Conservation (phyloP, 2,797 vertebrate species). For the Ataeniobius toweri region DNA sequence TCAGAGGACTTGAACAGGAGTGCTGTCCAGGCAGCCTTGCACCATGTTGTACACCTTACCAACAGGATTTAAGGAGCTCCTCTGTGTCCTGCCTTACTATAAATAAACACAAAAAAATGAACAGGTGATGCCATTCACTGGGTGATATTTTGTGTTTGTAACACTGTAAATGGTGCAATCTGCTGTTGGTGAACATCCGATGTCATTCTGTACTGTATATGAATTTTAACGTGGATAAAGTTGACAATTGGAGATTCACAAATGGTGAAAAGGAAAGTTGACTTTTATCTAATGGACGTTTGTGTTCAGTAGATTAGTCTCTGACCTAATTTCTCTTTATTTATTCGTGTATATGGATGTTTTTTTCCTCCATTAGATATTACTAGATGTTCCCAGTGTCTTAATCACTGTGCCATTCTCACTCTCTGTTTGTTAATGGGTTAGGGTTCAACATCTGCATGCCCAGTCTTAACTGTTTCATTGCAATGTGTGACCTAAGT, state of each 20-base stretch:
- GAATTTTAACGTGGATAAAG: slow-evolving; percentile 48
- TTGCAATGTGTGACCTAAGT: slow-evolving; percentile 72
- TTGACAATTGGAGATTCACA: slow-evolving; percentile 8
- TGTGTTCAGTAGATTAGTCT: slow-evolving; percentile 69
- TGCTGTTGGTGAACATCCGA: slow-evolving; percentile 70
- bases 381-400: slow-evolving; percentile 77
- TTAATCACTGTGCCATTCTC: slow-evolving; percentile 71
- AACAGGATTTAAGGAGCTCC: slow-evolving; percentile 49
- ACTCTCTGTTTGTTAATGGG: slow-evolving; percentile 55
- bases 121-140: slow-evolving; percentile 50
- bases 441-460: slow-evolving; percentile 77
- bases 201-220: slow-evolving; percentile 69
- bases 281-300: slow-evolving; percentile 46
- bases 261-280: slow-evolving; percentile 27
- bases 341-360: slow-evolving; percentile 74
- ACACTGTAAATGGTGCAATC: slow-evolving; percentile 78
- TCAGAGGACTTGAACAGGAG: slow-evolving; percentile 49
- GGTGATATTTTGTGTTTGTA: slow-evolving; percentile 73
- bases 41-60: slow-evolving; percentile 30
- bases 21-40: slow-evolving; percentile 45
- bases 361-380: slow-evolving; percentile 53
- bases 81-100: slow-evolving; percentile 76
- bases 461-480: slow-evolving; percentile 78
- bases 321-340: slow-evolving; percentile 71
- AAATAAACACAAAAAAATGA: slow-evolving; percentile 57